Evolutionary conservation across 2,113 vertebrate genomes (phyloP).

Genomic region (Phycodurus eques): DNA sequence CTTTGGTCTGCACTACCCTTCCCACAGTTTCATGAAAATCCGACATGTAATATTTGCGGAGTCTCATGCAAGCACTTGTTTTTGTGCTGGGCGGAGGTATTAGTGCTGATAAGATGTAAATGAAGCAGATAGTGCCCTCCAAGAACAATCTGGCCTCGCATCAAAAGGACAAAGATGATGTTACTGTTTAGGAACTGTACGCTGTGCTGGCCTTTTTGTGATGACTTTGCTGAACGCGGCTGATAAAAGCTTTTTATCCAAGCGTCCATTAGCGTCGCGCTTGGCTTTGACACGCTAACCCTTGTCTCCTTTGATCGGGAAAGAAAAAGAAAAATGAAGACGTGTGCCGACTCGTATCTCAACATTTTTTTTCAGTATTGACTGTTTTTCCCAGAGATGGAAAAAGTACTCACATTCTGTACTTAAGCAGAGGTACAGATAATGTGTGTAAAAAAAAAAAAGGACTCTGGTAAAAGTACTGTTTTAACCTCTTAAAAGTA

Average conservation of each 20-base stretch:
- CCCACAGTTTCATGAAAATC: too few species aligned
- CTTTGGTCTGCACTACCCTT: too few species aligned
- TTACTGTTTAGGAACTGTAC: slow-evolving; percentile 36
- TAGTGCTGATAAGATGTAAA: not conserved
- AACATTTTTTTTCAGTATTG: not conserved
- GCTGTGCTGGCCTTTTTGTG: slow-evolving; percentile 28
- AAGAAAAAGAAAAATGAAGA: not conserved
- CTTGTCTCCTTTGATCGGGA: slow-evolving; percentile 15
- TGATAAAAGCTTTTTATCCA: slow-evolving; percentile 26
- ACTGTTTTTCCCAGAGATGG: not conserved
- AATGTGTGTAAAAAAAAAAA: too few species aligned
- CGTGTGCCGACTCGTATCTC: not conserved
- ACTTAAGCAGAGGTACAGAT: too few species aligned
- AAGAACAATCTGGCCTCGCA: slow-evolving; percentile 29
- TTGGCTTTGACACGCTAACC: too few species aligned
- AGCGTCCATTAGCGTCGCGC: slow-evolving; percentile 3
- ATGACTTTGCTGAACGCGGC: slow-evolving; percentile 28
- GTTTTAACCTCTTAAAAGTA: too few species aligned
- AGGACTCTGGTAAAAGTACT: too few species aligned
- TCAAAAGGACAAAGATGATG: slow-evolving; percentile 30
- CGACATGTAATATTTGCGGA: not conserved
- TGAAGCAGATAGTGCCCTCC: not conserved
- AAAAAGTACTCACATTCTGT: too few species aligned
- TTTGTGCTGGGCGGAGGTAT: not conserved
- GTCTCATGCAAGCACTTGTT: not conserved